These are phyloP conservation scores for Netelia virgata DNA, from an alignment of 2,888 invertebrate genomes.

Conservation along the genomic window DNA sequence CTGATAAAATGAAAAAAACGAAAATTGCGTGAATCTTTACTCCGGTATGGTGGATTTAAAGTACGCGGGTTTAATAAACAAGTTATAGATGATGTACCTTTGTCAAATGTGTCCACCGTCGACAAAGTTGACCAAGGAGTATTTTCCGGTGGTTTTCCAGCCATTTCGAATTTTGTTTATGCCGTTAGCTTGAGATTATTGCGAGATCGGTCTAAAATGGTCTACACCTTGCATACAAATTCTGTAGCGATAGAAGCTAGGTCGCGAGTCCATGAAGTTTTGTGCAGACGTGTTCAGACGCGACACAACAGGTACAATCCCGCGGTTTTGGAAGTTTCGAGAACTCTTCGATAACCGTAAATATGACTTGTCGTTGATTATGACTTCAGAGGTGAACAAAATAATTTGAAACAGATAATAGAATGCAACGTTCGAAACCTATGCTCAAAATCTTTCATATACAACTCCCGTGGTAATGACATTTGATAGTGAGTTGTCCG, in stretches of 20 bases:
- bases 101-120: constrained; percentile 83
- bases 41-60: constrained; percentile 36
- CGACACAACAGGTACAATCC: constrained; percentile 18
- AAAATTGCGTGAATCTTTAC: constrained; percentile 2
- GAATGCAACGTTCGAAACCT: background rate
- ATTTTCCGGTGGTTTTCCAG: constrained; percentile 58
- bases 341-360: constrained; percentile 20
- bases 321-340: constrained; percentile 37
- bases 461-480: too few species aligned
- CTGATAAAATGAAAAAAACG: background rate
- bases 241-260: background rate
- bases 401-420: background rate
- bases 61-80: constrained; percentile 38
- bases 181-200: background rate
- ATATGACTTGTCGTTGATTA: background rate
- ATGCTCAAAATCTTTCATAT: too few species aligned
- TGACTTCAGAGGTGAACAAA: background rate
- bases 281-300: background rate
- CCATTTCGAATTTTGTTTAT: constrained; percentile 35
- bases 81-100: constrained; percentile 74
- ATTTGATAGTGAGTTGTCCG: too few species aligned
- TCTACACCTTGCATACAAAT: too few species aligned
- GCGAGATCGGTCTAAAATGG: too few species aligned
- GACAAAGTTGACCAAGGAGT: constrained; percentile 78
- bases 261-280: background rate